Conservation (phyloP, 2,113 vertebrate genomes). For the Sylvilagus bachmani region DNA sequence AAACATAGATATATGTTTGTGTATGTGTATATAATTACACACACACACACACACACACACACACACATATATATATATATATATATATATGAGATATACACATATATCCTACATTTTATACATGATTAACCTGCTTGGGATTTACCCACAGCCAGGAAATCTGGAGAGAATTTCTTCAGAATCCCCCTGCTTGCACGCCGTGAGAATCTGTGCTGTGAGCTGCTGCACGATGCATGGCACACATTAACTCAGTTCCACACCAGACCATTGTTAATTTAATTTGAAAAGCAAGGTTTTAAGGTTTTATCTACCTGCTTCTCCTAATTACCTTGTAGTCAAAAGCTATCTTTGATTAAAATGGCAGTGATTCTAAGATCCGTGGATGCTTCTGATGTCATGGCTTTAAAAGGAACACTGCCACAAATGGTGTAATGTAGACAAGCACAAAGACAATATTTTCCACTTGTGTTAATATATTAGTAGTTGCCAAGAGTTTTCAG, state of each 20-base stretch:
- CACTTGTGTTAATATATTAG: background rate
- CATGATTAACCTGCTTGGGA: background rate
- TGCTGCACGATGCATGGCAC: rapidly evolving
- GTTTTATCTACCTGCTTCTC: background rate
- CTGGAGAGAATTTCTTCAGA: background rate
- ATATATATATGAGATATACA: background rate
- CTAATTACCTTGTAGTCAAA: slow-evolving; percentile 47
- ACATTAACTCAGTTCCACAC: background rate
- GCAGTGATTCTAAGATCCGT: slow-evolving; percentile 9
- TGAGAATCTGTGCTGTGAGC: background rate
- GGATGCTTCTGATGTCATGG: slow-evolving; percentile 8
- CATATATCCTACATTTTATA: background rate
- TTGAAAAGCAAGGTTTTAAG: slow-evolving; percentile 26
- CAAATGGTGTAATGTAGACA: background rate
- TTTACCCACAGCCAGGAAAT: background rate
- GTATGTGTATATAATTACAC: background rate
- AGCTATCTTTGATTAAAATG: slow-evolving; percentile 3
- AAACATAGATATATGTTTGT: background rate
- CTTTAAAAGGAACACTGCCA: slow-evolving; percentile 24
- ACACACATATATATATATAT: too few species aligned
- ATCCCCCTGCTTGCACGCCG: background rate
- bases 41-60: too few species aligned
- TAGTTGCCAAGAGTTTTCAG: slow-evolving; percentile 23
- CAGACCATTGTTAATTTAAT: background rate
- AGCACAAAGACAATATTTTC: slow-evolving; percentile 3